Evolutionary conservation across 2,113 vertebrate genomes (phyloP), one percentile per base, ranked within the genome.

Genomic region (Paralichthys olivaceus): DNA sequence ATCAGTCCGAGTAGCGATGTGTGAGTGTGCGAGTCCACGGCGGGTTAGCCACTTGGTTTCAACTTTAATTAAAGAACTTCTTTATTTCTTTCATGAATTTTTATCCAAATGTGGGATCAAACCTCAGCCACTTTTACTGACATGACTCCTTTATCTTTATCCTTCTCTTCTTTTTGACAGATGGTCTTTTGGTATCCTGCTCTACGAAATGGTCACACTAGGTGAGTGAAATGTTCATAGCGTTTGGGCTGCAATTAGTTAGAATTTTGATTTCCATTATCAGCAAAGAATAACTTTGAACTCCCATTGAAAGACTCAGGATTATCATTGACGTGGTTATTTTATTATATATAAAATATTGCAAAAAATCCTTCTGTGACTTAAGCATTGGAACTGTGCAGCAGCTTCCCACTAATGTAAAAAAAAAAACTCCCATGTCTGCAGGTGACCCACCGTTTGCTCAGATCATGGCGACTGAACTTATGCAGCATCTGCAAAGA

Each of bases 181-280:
- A 60, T 99, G 97, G 97, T 97, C 97, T 1, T 97, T 99, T 82
- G 97, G 97, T 64, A 94, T 98, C 84, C 93, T 99, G 14, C 91
- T 98, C 0, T 97, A 96, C 89, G 97, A 99, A 92, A 98, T 98
- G 95, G 91, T 95, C 81, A 97, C 97, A 29, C 75, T 99, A 75
- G 97, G 97, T 97, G 87, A 93, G 95, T 77, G 34, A n/a, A 14
- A n/a, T 7, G 7, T 32, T 13, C 49, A 53, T 6, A 6, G 5
- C 13, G 6, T 47, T n/a, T 2, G 43, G 43, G 43, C 43, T 47
- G 5, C 37, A 13, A 4, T 12, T 12, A 37, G 15, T 4, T 45
- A 45, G 1, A 4, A 45, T 40, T 40, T 9, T 40, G 1, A 5
- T 32, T 32, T 6, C 29, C 29, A 40, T 40, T 40, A 40, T 1